Percentiles rank a stretch among this genome's conserved stretches.
Evolutionary conservation across 2,797 vertebrate genomes (phyloP).

Genomic region (Phyllotis vaccarum): DNA sequence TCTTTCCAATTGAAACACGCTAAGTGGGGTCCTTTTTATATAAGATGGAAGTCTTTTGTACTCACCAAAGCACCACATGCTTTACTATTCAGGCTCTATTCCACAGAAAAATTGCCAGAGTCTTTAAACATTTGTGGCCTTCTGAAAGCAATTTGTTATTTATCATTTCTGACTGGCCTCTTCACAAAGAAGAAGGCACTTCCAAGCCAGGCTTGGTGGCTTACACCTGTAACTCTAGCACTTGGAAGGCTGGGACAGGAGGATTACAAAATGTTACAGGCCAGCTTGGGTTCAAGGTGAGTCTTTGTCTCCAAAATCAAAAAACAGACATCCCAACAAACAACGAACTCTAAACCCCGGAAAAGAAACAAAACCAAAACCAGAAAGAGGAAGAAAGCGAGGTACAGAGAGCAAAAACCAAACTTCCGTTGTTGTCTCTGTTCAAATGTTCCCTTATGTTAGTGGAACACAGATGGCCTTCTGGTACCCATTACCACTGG

Average conservation of each 20-base stretch:
- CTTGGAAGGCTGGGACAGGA: background rate
- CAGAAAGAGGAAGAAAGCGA: background rate
- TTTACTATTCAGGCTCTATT: background rate
- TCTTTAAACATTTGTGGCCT: background rate
- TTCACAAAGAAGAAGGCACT: slow-evolving; percentile 33
- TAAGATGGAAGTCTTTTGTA: background rate
- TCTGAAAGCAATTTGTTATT: background rate
- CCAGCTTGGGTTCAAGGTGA: background rate
- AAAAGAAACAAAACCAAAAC: background rate
- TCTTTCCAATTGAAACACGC: background rate
- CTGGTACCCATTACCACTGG: background rate
- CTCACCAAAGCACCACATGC: background rate
- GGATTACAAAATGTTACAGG: background rate
- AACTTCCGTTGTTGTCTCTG: background rate
- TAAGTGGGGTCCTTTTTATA: background rate
- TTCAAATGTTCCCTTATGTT: background rate
- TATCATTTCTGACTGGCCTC: slow-evolving; percentile 22
- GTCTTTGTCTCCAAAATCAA: background rate
- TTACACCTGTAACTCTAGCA: background rate
- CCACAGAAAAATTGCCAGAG: slow-evolving; percentile 18
- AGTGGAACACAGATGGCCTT: background rate
- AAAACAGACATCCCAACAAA: background rate
- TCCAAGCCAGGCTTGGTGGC: background rate
- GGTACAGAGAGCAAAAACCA: background rate
- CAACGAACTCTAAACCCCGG: no score